Evolutionary conservation across 2,113 vertebrate genomes (phyloP), one percentile per base, ranked within the genome.

Genomic region (Neotoma lepida): DNA sequence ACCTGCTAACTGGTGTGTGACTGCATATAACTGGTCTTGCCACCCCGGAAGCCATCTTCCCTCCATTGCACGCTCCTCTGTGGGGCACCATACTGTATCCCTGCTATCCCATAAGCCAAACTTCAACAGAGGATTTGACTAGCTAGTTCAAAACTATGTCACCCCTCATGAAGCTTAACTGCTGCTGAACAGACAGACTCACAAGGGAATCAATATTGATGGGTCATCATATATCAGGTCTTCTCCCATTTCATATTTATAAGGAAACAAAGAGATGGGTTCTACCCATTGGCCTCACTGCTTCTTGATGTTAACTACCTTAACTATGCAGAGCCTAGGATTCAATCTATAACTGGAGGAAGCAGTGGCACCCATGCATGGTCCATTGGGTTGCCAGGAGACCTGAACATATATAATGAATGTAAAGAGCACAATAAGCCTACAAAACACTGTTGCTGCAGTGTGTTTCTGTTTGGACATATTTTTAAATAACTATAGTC

Each of bases 401-500:
- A n/a, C 49, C 63, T 56, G 63, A 88, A 90, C n/a, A n/a, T 88
- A 35, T 54, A 88, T 41, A 33, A 81, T 46, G n/a, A 44, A 66
- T 28, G 8, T 35, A 20, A 92, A 61, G 24, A 24, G 3, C 28
- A 77, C 15, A 78, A 9, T 66, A 54, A 71, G 46, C 76, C 84
- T 61, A n/a, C 15, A 54, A 39, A 71, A 28, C 10, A 24, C 61
- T n/a, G 63, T 51, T 49, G 85, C 85, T 7, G 7, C 4, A 9
- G 74, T 70, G 64, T 82, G 41, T 68, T 86, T 86, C 70, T 54
- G 71, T 64, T 76, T 80, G 41, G 49, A 84, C 6, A 9, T 58
- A 86, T 51, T 91, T 46, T 81, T 24, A 90, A 94, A 90, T 66
- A 78, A 86, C 39, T 88, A 90, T 1, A 86, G 58, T 82, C 61